phyloP scores from a whole-genome alignment of 2,113 vertebrate genomes.

The Marmota flaviventris region DNA sequence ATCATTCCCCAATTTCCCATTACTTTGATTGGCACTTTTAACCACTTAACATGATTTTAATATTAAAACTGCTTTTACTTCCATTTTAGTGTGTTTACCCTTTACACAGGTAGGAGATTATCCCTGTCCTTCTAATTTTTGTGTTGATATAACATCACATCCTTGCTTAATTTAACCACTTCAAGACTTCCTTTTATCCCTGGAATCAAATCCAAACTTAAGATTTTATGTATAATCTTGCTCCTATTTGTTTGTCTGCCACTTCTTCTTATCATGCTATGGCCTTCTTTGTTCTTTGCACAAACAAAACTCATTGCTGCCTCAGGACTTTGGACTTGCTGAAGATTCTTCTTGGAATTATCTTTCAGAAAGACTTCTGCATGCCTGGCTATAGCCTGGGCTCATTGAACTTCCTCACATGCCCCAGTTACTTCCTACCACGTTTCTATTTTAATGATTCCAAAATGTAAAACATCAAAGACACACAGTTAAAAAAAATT shows the following conservation, averaged over 20 bases:
- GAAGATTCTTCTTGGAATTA: not conserved
- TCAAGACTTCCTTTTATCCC: not conserved
- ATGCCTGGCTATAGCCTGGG: not conserved
- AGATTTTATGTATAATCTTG: not conserved
- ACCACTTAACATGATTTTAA: not conserved
- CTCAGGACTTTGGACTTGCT: not conserved
- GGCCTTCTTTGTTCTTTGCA: not conserved
- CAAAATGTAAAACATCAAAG: not conserved
- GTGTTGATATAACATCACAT: not conserved
- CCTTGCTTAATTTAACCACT: not conserved
- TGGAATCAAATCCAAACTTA: not conserved
- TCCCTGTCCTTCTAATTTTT: not conserved
- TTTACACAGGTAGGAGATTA: not conserved
- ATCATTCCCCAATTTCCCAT: not conserved
- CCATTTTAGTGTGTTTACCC: not conserved
- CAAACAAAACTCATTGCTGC: not conserved
- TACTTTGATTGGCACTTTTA: not conserved
- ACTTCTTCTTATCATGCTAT: not conserved
- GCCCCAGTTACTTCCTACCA: not conserved
- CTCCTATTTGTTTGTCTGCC: not conserved
- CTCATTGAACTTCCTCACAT: not conserved
- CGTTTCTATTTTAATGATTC: not conserved
- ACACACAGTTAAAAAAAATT: not conserved
- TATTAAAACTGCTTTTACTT: not conserved
- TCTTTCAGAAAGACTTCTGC: not conserved